Evolutionary conservation across 2,888 invertebrate genomes (phyloP).

Genomic region (Villa cingulata): DNA sequence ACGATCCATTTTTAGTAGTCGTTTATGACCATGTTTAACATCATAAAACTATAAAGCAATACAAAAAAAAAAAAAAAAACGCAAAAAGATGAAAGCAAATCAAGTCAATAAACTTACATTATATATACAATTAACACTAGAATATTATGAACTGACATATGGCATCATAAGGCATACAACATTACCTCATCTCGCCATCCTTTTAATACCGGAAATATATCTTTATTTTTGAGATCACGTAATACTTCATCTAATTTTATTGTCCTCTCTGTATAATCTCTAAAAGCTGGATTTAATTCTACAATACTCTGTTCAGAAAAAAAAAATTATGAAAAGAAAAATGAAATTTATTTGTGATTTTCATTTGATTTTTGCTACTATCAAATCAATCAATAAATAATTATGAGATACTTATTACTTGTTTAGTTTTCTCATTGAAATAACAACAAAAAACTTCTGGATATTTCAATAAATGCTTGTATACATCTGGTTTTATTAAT

Average conservation of each 20-base stretch:
- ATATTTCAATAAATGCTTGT: constrained; percentile 63
- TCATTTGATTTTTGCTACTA: background rate
- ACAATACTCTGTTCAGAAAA: constrained; percentile 44
- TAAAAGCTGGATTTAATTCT: constrained; percentile 73
- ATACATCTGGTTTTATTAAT: constrained; percentile 69
- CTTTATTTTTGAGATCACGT: constrained; percentile 57
- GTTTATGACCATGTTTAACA: constrained; percentile 56
- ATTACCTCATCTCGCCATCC: constrained; percentile 88
- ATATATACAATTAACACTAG: no score
- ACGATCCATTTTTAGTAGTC: constrained; percentile 69
- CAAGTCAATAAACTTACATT: no score
- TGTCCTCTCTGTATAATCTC: constrained; percentile 72
- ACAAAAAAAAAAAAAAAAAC: background rate
- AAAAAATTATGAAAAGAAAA: background rate
- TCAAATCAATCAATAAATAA: background rate
- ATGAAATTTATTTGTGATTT: background rate
- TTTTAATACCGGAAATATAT: constrained; percentile 64
- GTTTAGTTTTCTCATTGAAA: constrained; percentile 30
- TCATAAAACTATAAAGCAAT: constrained; percentile 60
- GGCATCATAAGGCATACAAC: background rate
- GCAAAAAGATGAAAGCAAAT: no score
- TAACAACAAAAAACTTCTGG: constrained; percentile 54
- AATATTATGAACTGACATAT: no score
- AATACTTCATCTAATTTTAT: constrained; percentile 65
- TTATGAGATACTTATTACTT: no score